These are phyloP conservation scores for Asteroscopus sphinx DNA, from an alignment of 2,888 invertebrate genomes.

Conservation along the genomic window DNA sequence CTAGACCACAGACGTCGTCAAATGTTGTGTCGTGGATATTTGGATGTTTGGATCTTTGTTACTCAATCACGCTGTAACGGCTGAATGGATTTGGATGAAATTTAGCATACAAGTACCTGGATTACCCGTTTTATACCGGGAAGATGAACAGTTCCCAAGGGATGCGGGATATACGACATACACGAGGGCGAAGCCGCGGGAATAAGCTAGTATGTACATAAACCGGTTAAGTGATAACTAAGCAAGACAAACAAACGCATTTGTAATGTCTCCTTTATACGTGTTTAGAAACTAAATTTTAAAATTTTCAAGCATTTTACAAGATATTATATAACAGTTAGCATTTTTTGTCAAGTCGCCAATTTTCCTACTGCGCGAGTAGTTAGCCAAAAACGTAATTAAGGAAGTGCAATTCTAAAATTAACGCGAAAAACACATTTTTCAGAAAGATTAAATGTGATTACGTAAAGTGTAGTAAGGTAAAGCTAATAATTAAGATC, in stretches of 20 bases:
- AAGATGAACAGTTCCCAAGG: too few relatives aligned
- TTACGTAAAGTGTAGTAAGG: neutral
- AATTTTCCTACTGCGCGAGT: slow-evolving; percentile 20
- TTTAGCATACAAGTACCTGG: too few relatives aligned
- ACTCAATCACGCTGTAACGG: too few relatives aligned
- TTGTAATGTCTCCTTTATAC: slow-evolving; percentile 4
- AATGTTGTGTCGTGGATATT: too few relatives aligned
- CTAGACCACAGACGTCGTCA: too few relatives aligned
- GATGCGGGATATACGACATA: too few relatives aligned
- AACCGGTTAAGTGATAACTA: slow-evolving; percentile 1
- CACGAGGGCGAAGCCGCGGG: too few relatives aligned
- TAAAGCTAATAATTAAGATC: neutral
- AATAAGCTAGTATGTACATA: too few relatives aligned
- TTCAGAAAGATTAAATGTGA: slow-evolving; percentile 8
- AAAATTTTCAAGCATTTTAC: slow-evolving; percentile 23
- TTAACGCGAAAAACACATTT: slow-evolving; percentile 3
- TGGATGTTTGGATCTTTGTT: too few relatives aligned
- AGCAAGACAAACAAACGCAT: slow-evolving; percentile 9
- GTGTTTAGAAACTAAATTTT: slow-evolving; percentile 6
- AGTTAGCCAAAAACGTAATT: slow-evolving; percentile 48
- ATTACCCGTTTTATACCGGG: too few relatives aligned
- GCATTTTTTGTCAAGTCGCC: slow-evolving; percentile 40
- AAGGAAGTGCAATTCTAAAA: slow-evolving; percentile 23
- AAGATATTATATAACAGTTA: slow-evolving; percentile 29
- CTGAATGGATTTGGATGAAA: too few relatives aligned